These are phyloP conservation scores for Boleophthalmus pectinirostris DNA, from an alignment of 2,113 vertebrate species.

Conservation along the genomic window DNA sequence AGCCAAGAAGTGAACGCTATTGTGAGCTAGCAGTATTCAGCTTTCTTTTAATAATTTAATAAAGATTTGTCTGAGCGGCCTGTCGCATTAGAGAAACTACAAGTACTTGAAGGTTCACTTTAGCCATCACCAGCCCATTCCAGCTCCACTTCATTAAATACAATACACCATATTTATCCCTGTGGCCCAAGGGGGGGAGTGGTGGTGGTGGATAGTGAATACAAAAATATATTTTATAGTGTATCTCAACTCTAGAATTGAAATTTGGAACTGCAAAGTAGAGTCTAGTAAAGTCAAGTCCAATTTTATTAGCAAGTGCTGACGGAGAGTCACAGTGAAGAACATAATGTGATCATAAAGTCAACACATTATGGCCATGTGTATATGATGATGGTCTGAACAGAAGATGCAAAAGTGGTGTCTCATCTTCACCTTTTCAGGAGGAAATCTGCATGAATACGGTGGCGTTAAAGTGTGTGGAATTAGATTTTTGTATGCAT, in stretches of 20 bases:
- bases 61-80: conserved; percentile 45
- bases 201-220: conserved; percentile 39
- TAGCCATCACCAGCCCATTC: conserved; percentile 51
- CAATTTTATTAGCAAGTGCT: too few species aligned
- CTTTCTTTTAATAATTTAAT: conserved; percentile 41
- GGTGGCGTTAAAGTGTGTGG: too few species aligned
- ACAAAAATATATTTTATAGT: conserved; percentile 53
- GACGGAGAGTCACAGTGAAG: too few species aligned
- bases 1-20: conserved; percentile 33
- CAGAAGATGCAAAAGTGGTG: too few species aligned
- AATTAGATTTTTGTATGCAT: too few species aligned
- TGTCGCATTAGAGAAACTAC: conserved; percentile 48
- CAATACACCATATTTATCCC: conserved; percentile 65
- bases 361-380: too few species aligned
- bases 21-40: conserved; percentile 26
- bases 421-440: too few species aligned
- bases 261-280: conserved; percentile 11
- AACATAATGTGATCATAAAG: too few species aligned
- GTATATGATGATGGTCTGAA: too few species aligned
- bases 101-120: conserved; percentile 49
- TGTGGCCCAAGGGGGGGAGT: conserved; percentile 33
- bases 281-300: too few species aligned
- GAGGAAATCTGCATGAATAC: too few species aligned
- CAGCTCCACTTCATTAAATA: conserved; percentile 62
- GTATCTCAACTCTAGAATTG: conserved; percentile 23